Evolutionary conservation across 1,140 invertebrate genomes (phyloP), one percentile per base, ranked within the genome.

Genomic region (Aphelenchoides avenae): DNA sequence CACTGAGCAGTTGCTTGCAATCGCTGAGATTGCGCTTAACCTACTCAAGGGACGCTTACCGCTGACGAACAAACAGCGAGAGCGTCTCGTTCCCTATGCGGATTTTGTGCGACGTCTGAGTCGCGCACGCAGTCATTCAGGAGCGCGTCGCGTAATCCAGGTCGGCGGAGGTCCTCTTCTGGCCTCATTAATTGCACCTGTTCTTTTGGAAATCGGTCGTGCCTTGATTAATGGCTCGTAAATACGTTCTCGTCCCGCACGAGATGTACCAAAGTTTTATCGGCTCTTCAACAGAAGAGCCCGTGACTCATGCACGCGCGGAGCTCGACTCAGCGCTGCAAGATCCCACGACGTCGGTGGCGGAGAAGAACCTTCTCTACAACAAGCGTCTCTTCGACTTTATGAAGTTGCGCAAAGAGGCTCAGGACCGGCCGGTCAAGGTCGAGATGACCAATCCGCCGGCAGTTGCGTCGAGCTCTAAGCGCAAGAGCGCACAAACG

Each of bases 21-120:
- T 50, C n/a, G 47, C 20, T 5, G 47, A 50, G 20, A 50, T 50
- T 50, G 33, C 31, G 33, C 37, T 50, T 9, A 51, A 51, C 24
- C n/a, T 51, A 22, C 18, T 51, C 1, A 24, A 34, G 18, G 18
- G 33, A 0, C 48, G 48, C 1, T 51, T 51, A 22, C n/a, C 20
- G 24, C 26, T 51, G 15, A 51, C 41, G 2, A 51, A 33, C 3
- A 33, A 39, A 3, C 48, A 51, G 30, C 33, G 11, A 51, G 42
- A 47, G 42, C 39, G 48, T 22, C 42, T 51, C 20, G 26, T 44
- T 1, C 48, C 48, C 11, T 33, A 51, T 20, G 48, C 13, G 20
- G 9, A 51, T 3, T 26, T 47, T 51, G 26, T 51, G 7, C 39
- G 48, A 5, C 1, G 31, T 3, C 9, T 51, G 33, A n/a, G n/a